A percentile compares a stretch with the other conserved stretches of the same genome.
phyloP scores from a whole-genome alignment of 2,113 vertebrate species.

The Clarias magur region DNA sequence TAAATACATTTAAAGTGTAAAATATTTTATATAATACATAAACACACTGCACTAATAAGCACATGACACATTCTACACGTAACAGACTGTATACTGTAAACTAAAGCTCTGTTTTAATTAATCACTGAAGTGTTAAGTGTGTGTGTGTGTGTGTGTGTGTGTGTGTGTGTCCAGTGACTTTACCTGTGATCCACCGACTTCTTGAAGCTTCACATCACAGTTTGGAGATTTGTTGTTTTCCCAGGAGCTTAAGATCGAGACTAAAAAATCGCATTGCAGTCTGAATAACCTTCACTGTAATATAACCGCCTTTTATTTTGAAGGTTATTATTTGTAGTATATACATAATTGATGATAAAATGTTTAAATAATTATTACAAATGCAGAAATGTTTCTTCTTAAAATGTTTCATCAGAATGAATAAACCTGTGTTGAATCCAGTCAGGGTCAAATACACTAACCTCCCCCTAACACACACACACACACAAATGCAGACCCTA shows the following conservation, averaged over 20 bases:
- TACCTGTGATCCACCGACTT: not conserved
- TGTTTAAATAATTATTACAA: too few relatives aligned
- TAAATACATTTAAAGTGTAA: too few relatives aligned
- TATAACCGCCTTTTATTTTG: too few relatives aligned
- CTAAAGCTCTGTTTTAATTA: not conserved
- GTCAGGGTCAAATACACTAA: not conserved
- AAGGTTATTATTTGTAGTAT: too few relatives aligned
- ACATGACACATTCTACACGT: too few relatives aligned
- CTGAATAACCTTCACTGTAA: not conserved
- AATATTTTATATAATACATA: not conserved
- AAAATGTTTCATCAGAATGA: too few relatives aligned
- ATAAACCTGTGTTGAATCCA: too few relatives aligned
- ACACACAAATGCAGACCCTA: too few relatives aligned
- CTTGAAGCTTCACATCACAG: not conserved
- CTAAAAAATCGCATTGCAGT: not conserved
- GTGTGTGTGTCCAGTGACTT: not conserved
- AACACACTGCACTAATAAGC: not conserved
- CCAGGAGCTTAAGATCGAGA: not conserved
- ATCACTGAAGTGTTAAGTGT: not conserved
- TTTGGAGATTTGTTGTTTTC: not conserved
- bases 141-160: not conserved
- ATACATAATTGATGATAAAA: too few relatives aligned
- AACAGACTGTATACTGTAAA: not conserved
- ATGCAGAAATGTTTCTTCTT: too few relatives aligned
- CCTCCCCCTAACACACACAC: too few relatives aligned